phyloP scores from a whole-genome alignment of 2,113 vertebrate species.

The Embiotoca jacksoni region DNA sequence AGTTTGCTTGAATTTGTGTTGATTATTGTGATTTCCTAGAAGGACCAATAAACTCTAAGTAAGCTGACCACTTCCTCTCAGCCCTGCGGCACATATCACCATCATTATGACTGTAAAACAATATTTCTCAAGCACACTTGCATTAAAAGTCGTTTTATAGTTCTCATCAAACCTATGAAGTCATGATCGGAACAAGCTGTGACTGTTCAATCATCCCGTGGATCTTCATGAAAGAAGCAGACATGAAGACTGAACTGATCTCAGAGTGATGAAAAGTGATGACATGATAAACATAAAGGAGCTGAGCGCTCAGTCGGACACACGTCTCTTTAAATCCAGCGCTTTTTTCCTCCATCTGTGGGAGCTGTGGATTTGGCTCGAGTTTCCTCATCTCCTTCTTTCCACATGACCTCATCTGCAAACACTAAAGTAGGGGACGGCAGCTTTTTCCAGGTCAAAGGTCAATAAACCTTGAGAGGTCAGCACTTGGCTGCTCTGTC shows the following conservation, averaged over 20 bases:
- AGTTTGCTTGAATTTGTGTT: no score
- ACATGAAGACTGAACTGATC: neutral
- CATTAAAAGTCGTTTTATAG: neutral
- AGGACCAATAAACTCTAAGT: no score
- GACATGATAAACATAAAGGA: neutral
- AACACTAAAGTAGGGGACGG: neutral
- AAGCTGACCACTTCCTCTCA: no score
- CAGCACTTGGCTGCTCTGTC: neutral
- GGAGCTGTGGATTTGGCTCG: neutral
- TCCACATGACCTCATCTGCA: conserved; percentile 29
- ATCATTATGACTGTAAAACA: no score
- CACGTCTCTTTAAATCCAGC: neutral
- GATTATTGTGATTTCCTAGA: no score
- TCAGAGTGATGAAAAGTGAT: neutral
- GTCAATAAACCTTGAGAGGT: no score
- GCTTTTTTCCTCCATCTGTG: neutral
- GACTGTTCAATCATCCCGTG: neutral
- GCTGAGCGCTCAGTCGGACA: neutral
- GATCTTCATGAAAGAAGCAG: neutral
- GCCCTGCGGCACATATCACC: no score
- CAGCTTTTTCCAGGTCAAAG: conserved; percentile 10
- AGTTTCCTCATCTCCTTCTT: neutral
- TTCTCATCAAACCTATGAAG: neutral
- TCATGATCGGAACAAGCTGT: no score
- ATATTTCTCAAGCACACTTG: no score